phyloP scores from a whole-genome alignment of 2,113 vertebrate genomes.

The Paradisaea rubra region DNA sequence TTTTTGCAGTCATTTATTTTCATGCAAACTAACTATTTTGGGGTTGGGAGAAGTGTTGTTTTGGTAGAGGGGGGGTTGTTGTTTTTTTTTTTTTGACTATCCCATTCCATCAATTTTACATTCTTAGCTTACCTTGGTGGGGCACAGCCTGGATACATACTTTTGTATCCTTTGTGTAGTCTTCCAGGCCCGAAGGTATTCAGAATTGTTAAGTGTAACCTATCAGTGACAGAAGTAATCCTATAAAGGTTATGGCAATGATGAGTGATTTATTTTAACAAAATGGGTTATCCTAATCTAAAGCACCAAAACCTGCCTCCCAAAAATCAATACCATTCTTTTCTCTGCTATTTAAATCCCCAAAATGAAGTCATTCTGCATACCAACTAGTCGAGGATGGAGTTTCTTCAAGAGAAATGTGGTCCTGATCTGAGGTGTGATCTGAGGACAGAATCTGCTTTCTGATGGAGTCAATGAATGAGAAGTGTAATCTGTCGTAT shows the following conservation, averaged over 20 bases:
- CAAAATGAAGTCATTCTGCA: background rate
- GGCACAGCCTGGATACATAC: rapidly evolving
- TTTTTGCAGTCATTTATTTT: background rate
- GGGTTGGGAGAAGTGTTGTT: rapidly evolving
- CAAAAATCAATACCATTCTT: background rate
- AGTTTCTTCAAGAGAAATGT: background rate
- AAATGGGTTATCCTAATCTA: background rate
- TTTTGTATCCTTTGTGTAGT: background rate
- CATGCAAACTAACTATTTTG: background rate
- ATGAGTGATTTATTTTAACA: background rate
- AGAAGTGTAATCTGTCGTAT: background rate
- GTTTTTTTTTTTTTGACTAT: background rate
- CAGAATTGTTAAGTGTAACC: background rate
- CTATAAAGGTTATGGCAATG: background rate
- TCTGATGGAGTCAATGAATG: background rate
- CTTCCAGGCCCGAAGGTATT: background rate
- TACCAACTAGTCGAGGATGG: background rate
- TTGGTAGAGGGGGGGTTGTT: rapidly evolving
- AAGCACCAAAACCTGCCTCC: background rate
- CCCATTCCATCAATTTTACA: background rate
- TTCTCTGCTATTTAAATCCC: background rate
- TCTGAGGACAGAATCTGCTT: background rate
- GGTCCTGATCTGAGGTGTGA: background rate
- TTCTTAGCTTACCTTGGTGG: background rate
- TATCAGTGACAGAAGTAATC: background rate